Percentiles rank a stretch among this genome's conserved stretches.
phyloP scores from a whole-genome alignment of 2,113 vertebrate genomes.

The Toxotes jaculatrix region DNA sequence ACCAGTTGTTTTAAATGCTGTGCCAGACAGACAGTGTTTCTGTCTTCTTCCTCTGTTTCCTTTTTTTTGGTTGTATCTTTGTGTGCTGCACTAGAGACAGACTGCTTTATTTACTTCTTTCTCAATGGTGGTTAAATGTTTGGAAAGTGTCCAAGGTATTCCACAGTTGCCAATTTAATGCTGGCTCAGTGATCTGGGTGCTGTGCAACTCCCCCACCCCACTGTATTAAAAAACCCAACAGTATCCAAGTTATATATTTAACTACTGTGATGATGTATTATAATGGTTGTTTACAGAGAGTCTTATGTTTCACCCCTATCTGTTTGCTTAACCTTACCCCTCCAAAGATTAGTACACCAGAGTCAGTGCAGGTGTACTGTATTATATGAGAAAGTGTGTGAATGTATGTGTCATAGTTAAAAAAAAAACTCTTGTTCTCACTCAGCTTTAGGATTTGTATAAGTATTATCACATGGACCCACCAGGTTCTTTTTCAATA shows the following conservation, averaged over 20 bases:
- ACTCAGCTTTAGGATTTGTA: background rate
- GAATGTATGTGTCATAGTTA: background rate
- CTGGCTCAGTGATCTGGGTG: constrained; percentile 39
- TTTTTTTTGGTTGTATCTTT: constrained; percentile 14
- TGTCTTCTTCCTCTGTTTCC: background rate
- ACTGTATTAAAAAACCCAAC: background rate
- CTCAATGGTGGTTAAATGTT: constrained; percentile 34
- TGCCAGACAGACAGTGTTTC: background rate
- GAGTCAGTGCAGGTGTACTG: too few species aligned
- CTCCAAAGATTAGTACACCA: background rate
- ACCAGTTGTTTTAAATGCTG: background rate
- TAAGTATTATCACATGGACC: background rate
- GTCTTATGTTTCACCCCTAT: background rate
- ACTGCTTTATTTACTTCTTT: constrained; percentile 53
- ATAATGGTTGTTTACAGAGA: background rate
- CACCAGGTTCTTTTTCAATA: background rate
- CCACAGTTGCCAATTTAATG: constrained; percentile 38
- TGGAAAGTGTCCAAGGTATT: constrained; percentile 48
- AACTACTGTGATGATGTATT: constrained; percentile 18
- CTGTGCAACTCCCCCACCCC: constrained; percentile 1
- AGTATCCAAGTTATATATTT: constrained; percentile 10
- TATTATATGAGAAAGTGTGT: background rate
- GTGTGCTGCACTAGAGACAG: constrained; percentile 6
- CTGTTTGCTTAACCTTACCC: background rate
- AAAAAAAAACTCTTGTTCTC: background rate